Evolutionary conservation across 2,888 invertebrate species (phyloP), one percentile per base, ranked within the genome.

Genomic region (Platycnemis pennipes): DNA sequence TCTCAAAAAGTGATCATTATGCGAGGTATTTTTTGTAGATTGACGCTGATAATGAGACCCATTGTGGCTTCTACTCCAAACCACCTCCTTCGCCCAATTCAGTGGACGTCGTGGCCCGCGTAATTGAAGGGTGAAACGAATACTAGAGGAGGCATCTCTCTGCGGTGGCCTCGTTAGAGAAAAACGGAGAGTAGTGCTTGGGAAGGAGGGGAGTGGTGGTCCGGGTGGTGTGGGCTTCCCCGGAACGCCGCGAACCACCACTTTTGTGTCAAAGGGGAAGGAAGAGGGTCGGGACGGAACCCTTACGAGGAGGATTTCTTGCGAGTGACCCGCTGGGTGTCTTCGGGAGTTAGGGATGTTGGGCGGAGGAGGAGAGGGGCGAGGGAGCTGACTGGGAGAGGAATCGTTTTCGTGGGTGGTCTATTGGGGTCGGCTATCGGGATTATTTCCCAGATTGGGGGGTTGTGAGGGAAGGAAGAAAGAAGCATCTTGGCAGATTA

Each of bases 111-210:
- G 46, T 31, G 19, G 8, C 49, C 16, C 88, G 37, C 63, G 91
- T 91, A 91, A 91, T 91, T 91, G 91, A 91, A 42, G 91, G 63
- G 26, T 44, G 42, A 91, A 91, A 56, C 22, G 63, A 56, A 63
- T 91, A 42, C 44, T 37, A 13, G 37, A 37, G 31, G 45, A 11
- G 44, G n/a, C 87, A n/a, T 42, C 19, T 37, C 31, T 46, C 49
- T 37, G 89, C 31, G 89, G 89, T 37, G 53, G 49, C 53, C 53
- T 53, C 53, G 53, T 89, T 53, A 53, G 42, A 31, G 46, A 87
- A 87, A 46, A 77, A 26, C 37, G 77, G 77, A 37, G 77, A 1
- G 3, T 77, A 13, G n/a, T 11, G 87, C 5, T 26, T n/a, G 45
- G 44, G 87, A 87, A 46, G 19, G 77, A 44, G 45, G 46, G 1